phyloP scores from a whole-genome alignment of 2,113 vertebrate genomes.

The Oxyura jamaicensis region DNA sequence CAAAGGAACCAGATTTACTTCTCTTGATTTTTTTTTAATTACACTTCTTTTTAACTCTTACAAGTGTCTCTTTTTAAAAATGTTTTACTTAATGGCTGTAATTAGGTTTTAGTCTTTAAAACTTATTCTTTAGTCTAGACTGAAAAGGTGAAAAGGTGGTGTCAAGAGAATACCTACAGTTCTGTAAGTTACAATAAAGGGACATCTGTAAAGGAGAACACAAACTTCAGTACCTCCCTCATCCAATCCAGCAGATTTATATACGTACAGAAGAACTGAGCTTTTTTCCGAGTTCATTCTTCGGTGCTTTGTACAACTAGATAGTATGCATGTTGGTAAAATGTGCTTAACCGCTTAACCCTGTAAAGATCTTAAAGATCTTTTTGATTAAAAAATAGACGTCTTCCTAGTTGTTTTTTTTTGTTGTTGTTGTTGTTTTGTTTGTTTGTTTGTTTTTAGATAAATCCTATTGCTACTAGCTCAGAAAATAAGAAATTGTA shows the following conservation, averaged over 20 bases:
- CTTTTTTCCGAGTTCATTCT: neutral
- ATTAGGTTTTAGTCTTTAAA: neutral
- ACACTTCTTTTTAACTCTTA: neutral
- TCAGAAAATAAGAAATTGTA: neutral
- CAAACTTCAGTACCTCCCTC: neutral
- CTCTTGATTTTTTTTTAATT: neutral
- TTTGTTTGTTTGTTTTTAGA: neutral
- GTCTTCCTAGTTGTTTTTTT: neutral
- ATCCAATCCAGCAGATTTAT: neutral
- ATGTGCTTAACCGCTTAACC: neutral
- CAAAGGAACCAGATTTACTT: neutral
- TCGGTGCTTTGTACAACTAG: accelerated
- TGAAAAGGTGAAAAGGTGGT: neutral
- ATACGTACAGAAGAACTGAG: neutral
- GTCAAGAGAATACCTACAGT: neutral
- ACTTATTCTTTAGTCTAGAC: neutral
- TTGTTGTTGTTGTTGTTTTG: too few species aligned
- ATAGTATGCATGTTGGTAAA: neutral
- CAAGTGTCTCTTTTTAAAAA: neutral
- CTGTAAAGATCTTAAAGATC: neutral
- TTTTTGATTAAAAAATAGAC: neutral
- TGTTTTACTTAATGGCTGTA: neutral
- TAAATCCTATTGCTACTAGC: neutral
- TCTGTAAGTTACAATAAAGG: neutral
- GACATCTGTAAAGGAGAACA: neutral